Conservation (phyloP, 1,140 invertebrate species). For the Odontomachus brunneus region DNA sequence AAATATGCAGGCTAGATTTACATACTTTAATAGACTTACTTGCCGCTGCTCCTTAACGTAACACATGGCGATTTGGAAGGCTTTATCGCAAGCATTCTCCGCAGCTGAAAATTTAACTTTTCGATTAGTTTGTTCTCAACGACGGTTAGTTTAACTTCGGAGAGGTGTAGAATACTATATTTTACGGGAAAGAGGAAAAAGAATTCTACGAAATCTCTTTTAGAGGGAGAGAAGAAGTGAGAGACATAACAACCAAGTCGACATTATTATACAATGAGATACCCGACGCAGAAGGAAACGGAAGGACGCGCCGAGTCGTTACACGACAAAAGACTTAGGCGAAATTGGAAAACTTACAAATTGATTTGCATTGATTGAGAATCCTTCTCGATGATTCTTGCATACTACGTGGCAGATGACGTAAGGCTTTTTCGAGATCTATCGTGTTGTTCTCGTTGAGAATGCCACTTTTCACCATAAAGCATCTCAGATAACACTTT, state of each 20-base stretch:
- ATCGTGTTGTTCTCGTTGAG: constrained; percentile 72
- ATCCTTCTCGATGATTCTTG: constrained; percentile 71
- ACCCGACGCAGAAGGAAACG: too few relatives aligned
- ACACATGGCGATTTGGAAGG: constrained; percentile 77
- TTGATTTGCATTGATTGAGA: constrained; percentile 74
- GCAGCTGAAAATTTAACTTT: constrained; percentile 66
- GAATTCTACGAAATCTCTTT: not conserved
- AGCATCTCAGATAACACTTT: constrained; percentile 80
- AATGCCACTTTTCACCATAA: constrained; percentile 78
- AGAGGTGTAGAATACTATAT: constrained; percentile 15
- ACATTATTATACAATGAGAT: not conserved
- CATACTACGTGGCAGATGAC: constrained; percentile 72
- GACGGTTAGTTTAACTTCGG: not conserved
- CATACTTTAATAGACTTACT: constrained; percentile 60
- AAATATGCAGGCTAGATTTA: not conserved
- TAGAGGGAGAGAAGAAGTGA: not conserved
- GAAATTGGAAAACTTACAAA: constrained; percentile 68
- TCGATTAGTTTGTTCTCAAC: not conserved
- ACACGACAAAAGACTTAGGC: not conserved
- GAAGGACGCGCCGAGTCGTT: not conserved
- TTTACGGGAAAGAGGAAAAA: not conserved
- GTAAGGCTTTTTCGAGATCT: constrained; percentile 74
- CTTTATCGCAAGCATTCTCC: constrained; percentile 77
- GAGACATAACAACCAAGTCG: not conserved
- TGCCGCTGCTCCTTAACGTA: constrained; percentile 73